These are phyloP conservation scores for Pterocles orientalis DNA, from an alignment of 2,113 vertebrate genomes.

Conservation along the genomic window DNA sequence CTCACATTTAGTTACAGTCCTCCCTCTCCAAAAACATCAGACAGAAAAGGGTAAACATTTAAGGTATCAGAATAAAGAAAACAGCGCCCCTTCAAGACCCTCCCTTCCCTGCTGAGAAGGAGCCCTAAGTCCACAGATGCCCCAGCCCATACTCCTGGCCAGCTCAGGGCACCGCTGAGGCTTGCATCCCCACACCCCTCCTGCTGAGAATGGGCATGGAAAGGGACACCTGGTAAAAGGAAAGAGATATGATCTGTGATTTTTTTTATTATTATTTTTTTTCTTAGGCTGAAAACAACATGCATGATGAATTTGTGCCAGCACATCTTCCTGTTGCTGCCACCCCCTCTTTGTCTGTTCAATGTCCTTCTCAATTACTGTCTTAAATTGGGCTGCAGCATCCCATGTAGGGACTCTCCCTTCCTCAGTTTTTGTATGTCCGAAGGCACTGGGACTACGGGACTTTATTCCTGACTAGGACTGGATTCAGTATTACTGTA, in stretches of 20 bases:
- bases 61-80: neutral
- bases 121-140: neutral
- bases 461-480: neutral
- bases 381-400: neutral
- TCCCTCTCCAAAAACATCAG: neutral
- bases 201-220: neutral
- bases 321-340: neutral
- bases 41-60: neutral
- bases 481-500: neutral
- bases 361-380: neutral
- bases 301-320: neutral
- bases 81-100: neutral
- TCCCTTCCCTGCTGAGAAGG: rapidly evolving
- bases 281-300: neutral
- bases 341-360: slow-evolving; percentile 16
- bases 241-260: neutral
- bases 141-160: neutral
- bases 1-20: neutral
- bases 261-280: neutral
- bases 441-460: neutral
- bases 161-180: neutral
- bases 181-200: neutral
- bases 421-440: neutral
- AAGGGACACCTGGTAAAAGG: neutral
- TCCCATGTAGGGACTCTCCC: neutral